Evolutionary conservation across 2,888 invertebrate species (phyloP).

Genomic region (Hemaris fuciformis): DNA sequence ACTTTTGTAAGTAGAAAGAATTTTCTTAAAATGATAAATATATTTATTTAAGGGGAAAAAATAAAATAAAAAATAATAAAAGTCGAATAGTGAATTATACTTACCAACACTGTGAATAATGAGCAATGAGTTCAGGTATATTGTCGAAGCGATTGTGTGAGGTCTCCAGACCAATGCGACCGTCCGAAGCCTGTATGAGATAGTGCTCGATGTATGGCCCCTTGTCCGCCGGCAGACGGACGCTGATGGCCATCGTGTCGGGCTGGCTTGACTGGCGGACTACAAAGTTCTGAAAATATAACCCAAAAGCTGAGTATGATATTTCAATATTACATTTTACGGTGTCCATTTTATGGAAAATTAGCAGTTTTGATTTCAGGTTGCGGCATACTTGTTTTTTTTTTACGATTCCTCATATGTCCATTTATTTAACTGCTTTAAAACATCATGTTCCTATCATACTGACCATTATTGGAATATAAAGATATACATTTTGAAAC

Average conservation of each 20-base stretch:
- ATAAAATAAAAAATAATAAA: background rate
- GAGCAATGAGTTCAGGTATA: constrained; percentile 95
- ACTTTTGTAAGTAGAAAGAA: background rate
- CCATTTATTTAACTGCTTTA: too few species aligned
- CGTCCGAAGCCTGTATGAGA: constrained; percentile 92
- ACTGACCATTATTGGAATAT: too few species aligned
- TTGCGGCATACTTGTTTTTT: too few species aligned
- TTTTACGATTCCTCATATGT: too few species aligned
- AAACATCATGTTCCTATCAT: too few species aligned
- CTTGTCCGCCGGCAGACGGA: constrained; percentile 91
- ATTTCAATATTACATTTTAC: background rate
- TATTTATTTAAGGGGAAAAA: background rate
- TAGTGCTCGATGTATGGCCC: constrained; percentile 98
- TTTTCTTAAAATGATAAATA: too few species aligned
- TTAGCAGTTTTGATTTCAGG: too few species aligned
- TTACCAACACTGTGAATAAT: constrained; percentile 96
- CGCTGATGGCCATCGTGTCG: constrained; percentile 97
- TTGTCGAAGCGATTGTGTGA: constrained; percentile 96
- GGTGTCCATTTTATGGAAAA: too few species aligned
- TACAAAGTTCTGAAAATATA: constrained; percentile 90
- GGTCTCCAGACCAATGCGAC: constrained; percentile 93
- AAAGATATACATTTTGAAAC: constrained; percentile 50
- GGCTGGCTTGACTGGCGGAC: constrained; percentile 96
- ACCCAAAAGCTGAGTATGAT: background rate
- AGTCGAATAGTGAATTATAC: constrained; percentile 31